A percentile compares a stretch with the other conserved stretches of the same genome.
phyloP scores from a whole-genome alignment of 2,113 vertebrate genomes.

The Nerophis lumbriciformis region DNA sequence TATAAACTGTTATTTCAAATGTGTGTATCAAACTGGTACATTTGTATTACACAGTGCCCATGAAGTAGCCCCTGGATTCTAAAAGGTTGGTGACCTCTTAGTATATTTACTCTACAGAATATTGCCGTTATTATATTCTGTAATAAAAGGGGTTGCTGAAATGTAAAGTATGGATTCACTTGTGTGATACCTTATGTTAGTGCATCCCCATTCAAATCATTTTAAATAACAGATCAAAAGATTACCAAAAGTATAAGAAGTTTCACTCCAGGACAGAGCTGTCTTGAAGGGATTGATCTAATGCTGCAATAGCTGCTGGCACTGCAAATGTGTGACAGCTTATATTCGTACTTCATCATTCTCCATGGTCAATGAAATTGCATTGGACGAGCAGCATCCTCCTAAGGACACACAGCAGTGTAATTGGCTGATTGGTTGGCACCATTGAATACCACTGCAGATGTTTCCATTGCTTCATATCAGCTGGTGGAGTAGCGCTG shows the following conservation, averaged over 20 bases:
- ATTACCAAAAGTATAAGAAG: conserved; percentile 24
- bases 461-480: conserved; percentile 34
- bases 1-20: too few species aligned
- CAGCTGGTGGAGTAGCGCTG: conserved; percentile 16
- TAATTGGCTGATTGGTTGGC: conserved; percentile 45
- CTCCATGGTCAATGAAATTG: conserved; percentile 28
- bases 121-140: too few species aligned
- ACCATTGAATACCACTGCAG: conserved; percentile 19
- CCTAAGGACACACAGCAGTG: conserved; percentile 16
- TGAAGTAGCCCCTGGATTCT: too few species aligned
- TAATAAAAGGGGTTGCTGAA: too few species aligned
- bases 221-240: not conserved
- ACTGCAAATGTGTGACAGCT: conserved; percentile 43
- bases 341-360: conserved; percentile 52
- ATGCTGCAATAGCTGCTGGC: conserved; percentile 51
- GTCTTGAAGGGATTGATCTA: conserved; percentile 58
- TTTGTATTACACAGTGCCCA: too few species aligned
- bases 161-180: too few species aligned
- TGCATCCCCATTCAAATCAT: too few species aligned
- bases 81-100: too few species aligned
- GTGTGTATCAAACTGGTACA: too few species aligned
- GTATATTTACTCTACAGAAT: too few species aligned
- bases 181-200: too few species aligned
- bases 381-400: conserved; percentile 30
- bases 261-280: conserved; percentile 48